phyloP scores from a whole-genome alignment of 53 echinoderm and acorn worm genomes.

The Crossaster papposus region DNA sequence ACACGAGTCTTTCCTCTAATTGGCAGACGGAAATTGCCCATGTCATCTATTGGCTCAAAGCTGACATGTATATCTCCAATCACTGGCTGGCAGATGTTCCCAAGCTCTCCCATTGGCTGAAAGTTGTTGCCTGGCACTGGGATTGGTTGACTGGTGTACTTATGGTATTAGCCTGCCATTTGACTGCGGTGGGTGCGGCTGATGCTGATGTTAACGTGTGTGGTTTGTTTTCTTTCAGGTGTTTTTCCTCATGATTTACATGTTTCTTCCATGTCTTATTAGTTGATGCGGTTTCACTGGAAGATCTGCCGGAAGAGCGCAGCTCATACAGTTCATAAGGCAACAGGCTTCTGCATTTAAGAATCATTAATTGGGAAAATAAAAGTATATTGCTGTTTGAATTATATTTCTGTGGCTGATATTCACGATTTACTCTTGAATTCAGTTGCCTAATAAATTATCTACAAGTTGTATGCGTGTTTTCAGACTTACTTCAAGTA shows the following conservation, averaged over 20 bases:
- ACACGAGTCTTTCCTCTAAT: slow-evolving; percentile 10
- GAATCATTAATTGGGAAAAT: no score
- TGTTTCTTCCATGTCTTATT: slow-evolving; percentile 11
- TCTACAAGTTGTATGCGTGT: no score
- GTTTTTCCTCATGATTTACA: slow-evolving; percentile 13
- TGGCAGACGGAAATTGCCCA: slow-evolving; percentile 13
- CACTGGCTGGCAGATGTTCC: slow-evolving; percentile 19
- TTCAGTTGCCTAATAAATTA: no score
- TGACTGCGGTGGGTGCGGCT: not conserved
- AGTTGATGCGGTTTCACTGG: not conserved
- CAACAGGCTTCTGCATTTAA: slow-evolving; percentile 27
- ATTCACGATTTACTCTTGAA: no score
- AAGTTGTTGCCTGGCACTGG: not conserved
- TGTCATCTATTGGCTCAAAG: slow-evolving; percentile 12
- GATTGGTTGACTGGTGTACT: slow-evolving; percentile 25
- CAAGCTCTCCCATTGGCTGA: slow-evolving; percentile 32
- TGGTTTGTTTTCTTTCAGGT: not conserved
- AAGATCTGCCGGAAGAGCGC: not conserved
- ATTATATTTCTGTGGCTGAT: no score
- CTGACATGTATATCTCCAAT: slow-evolving; percentile 16
- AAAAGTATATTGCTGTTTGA: no score
- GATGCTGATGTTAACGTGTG: not conserved
- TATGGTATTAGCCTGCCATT: not conserved
- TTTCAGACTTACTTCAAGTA: no score
- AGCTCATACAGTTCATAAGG: slow-evolving; percentile 52